Evolutionary conservation across 2,888 invertebrate genomes (phyloP).

Genomic region (Osmoderma eremita): DNA sequence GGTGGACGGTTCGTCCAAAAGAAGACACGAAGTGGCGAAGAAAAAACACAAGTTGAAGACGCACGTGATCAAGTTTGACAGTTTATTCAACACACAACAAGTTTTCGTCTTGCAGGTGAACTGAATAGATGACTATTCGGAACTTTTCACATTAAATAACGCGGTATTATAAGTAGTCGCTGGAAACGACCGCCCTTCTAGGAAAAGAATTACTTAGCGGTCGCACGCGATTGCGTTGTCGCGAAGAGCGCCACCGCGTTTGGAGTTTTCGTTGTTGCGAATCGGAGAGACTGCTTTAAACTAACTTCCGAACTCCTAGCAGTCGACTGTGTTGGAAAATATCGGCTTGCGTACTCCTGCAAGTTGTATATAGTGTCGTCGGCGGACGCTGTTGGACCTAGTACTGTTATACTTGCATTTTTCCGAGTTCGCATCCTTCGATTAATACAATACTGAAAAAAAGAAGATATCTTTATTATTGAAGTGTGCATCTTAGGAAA

Average conservation of each 20-base stretch:
- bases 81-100: background rate
- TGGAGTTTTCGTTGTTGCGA: slow-evolving; percentile 30
- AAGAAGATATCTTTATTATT: too few relatives aligned
- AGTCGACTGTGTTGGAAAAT: slow-evolving; percentile 18
- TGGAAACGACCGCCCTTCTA: background rate
- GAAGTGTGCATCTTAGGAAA: too few relatives aligned
- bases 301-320: slow-evolving; percentile 28
- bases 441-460: too few relatives aligned
- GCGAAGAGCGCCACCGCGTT: slow-evolving; percentile 3
- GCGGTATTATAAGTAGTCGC: background rate
- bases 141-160: background rate
- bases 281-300: slow-evolving; percentile 30
- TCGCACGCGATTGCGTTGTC: background rate
- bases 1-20: background rate
- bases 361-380: slow-evolving; percentile 17
- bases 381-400: background rate
- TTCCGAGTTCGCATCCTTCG: too few relatives aligned
- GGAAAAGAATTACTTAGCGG: background rate
- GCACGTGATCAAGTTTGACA: background rate
- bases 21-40: background rate
- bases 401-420: too few relatives aligned
- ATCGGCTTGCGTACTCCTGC: slow-evolving; percentile 32
- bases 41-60: slow-evolving; percentile 13
- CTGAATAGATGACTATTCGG: background rate
- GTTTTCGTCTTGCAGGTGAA: background rate